phyloP scores from a whole-genome alignment of 2,113 vertebrate genomes.

The Notothenia coriiceps region DNA sequence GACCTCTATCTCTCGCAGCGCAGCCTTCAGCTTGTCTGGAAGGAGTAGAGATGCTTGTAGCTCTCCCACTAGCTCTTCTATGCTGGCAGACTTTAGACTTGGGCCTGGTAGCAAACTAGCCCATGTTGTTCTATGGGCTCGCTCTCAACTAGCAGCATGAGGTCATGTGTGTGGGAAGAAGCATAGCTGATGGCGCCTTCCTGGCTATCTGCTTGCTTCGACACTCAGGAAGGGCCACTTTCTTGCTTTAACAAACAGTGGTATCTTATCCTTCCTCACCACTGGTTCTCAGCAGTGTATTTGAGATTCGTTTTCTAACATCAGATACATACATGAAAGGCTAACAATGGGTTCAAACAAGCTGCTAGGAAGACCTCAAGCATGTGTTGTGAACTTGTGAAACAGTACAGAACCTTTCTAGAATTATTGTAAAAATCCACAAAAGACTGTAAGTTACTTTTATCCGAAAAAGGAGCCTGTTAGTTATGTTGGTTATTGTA shows the following conservation, averaged over 20 bases:
- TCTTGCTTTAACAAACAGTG: conserved; percentile 5
- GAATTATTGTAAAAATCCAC: background rate
- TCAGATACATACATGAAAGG: conserved; percentile 2
- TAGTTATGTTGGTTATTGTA: too few relatives aligned
- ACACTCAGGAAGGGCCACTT: conserved; percentile 17
- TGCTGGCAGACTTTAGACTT: conserved; percentile 39
- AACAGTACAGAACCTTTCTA: background rate
- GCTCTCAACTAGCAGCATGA: conserved; percentile 27
- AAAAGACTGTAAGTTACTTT: conserved; percentile 7
- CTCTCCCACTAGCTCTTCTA: conserved; percentile 31
- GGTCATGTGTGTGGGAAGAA: conserved; percentile 37
- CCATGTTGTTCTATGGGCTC: conserved; percentile 45
- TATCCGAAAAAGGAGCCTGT: background rate
- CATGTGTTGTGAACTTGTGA: background rate
- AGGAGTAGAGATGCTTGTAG: background rate
- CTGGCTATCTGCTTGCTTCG: conserved; percentile 29
- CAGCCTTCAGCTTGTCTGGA: conserved; percentile 12
- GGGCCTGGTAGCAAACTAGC: conserved; percentile 17
- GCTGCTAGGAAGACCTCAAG: background rate
- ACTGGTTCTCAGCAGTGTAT: background rate
- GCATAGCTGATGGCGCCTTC: conserved; percentile 23
- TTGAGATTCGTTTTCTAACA: background rate
- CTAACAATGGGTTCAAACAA: background rate
- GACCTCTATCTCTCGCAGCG: conserved; percentile 18
- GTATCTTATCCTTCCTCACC: background rate